Evolutionary conservation across 2,888 invertebrate genomes (phyloP), one percentile per base, ranked within the genome.

Genomic region (Cremastobaeus sp.): DNA sequence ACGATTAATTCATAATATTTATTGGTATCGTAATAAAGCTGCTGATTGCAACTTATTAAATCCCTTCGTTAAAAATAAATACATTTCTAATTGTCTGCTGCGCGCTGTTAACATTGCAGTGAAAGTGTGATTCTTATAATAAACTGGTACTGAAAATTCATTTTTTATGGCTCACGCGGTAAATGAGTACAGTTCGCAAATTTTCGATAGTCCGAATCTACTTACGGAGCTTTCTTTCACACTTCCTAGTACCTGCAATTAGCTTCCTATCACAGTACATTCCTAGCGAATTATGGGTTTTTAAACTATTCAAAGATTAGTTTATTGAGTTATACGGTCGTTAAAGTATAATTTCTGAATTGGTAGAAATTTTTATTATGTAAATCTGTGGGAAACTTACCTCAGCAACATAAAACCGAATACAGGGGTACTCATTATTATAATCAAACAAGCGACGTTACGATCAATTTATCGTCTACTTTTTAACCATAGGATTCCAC

Each of bases 401-500:
- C n/a, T n/a, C n/a, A n/a, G n/a, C n/a, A n/a, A 32, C 32, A 32
- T 32, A 3, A 32, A 32, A 32, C n/a, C 8, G 11, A 8, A 25
- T 25, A 25, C 25, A 25, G 8, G 8, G 4, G 3, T 39, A 20
- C 9, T 11, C n/a, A 39, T 20, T n/a, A n/a, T 20, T 2, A n/a
- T 20, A 39, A 39, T 14, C 11, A 11, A 20, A 12, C 9, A 2
- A n/a, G 11, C n/a, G n/a, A 1, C n/a, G 14, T 39, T 35, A 35
- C 14, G 5, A 35, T 35, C n/a, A 14, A 35, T 35, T 14, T 12
- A 12, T 35, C 12, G n/a, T 17, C n/a, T n/a, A n/a, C n/a, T 5
- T 5, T 45, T 28, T 54, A 66, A 80, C 60, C 50, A 77, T 89
- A 92, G 97, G 96, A 78, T 97, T 97, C 85, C 97, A 97, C 85